A percentile compares a stretch with the other conserved stretches of the same genome.
phyloP scores from a whole-genome alignment of 2,797 vertebrate species.

The Hydrocynus forskahlii region DNA sequence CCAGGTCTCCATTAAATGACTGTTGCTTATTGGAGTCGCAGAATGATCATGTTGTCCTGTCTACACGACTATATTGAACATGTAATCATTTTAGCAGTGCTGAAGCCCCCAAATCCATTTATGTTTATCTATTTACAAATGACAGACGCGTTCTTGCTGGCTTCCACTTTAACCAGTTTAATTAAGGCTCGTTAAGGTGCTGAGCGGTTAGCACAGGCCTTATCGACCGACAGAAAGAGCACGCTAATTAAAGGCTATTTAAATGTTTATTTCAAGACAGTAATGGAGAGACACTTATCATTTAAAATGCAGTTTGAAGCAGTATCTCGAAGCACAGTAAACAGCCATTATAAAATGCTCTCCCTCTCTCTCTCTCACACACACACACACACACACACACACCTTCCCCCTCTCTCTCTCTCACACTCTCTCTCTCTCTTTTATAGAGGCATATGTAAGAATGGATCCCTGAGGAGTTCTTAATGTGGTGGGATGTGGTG shows the following conservation, averaged over 20 bases:
- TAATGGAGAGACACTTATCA: conserved; percentile 79
- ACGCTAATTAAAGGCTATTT: conserved; percentile 84
- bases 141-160: conserved; percentile 67
- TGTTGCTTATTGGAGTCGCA: conserved; percentile 40
- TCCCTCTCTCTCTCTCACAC: conserved; percentile 50
- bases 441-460: conserved; percentile 76
- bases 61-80: conserved; percentile 54
- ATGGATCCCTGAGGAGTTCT: conserved; percentile 79
- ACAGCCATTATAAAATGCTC: conserved; percentile 80
- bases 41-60: conserved; percentile 39
- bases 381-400: conserved; percentile 38
- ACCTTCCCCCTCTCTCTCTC: conserved; percentile 62
- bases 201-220: conserved; percentile 81
- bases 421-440: conserved; percentile 73
- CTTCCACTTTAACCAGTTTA: conserved; percentile 81
- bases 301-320: conserved; percentile 82
- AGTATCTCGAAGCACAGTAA: conserved; percentile 79
- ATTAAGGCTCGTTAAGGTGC: conserved; percentile 82
- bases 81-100: conserved; percentile 55
- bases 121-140: conserved; percentile 72
- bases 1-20: conserved; percentile 21
- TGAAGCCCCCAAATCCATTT: conserved; percentile 64
- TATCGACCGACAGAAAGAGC: conserved; percentile 79
- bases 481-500: conserved; percentile 75
- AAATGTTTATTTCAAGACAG: conserved; percentile 78